A percentile compares a stretch with the other conserved stretches of the same genome.
phyloP scores from a whole-genome alignment of 2,797 vertebrate genomes.

The Hafferia zeledoni region DNA sequence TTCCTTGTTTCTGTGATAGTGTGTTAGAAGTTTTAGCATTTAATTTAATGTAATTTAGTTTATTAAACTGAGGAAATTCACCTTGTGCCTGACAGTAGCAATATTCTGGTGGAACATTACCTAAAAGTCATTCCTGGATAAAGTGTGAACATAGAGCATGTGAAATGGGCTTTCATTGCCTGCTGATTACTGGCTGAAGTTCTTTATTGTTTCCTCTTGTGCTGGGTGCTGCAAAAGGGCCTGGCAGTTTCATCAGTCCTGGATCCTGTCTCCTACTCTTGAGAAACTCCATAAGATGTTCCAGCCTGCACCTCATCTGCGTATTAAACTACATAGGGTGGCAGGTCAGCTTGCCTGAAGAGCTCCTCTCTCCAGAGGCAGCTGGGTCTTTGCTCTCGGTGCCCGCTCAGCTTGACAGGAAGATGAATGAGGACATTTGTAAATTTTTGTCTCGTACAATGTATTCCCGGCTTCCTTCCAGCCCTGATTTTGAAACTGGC shows the following conservation, averaged over 20 bases:
- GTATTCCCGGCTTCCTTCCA: conserved; percentile 37
- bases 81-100: not conserved
- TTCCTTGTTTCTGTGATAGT: not conserved
- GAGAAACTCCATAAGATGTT: not conserved
- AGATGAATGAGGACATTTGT: conserved; percentile 36
- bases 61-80: not conserved
- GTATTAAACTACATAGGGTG: rapidly evolving
- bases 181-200: not conserved
- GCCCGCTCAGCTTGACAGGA: conserved; percentile 10
- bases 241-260: not conserved
- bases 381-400: not conserved
- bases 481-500: conserved; percentile 51
- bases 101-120: not conserved
- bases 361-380: not conserved
- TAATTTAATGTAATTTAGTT: not conserved
- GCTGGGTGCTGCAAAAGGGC: not conserved
- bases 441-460: conserved; percentile 31
- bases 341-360: not conserved
- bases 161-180: not conserved
- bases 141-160: not conserved
- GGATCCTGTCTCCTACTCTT: not conserved
- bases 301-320: not conserved
- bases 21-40: not conserved
- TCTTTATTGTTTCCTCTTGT: not conserved
- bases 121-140: not conserved